Base-by-base conservation (phyloP, 1,140 invertebrate species). In the Lutraria rhynchaena region DNA sequence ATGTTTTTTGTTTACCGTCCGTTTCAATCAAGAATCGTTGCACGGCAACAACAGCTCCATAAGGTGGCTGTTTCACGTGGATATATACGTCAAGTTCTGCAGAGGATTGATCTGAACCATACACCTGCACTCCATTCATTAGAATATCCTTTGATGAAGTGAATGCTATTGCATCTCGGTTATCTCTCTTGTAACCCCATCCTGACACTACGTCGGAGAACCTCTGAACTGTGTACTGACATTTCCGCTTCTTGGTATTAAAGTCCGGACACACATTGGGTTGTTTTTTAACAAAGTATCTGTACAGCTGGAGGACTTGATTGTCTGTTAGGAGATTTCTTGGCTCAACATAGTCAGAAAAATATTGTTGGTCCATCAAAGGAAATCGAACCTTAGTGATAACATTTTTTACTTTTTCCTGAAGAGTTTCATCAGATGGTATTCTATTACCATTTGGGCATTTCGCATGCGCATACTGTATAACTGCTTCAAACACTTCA, bases 341-440 rank as follows among this genome's bases (percentile, higher is more conserved):
- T 31, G 61, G 29, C 24, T 63, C 63, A 29, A 78, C 67, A 7
- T 49, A 19, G 13, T 46, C 65, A 2, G 55, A 58, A 51, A 85
- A 84, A 53, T 80, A 83, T n/a, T 69, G 44, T 24, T 24, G 33
- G 22, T 53, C 29, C 77, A 85, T 85, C 19, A 85, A 33, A 7
- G 85, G 85, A 76, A 87, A 85, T 27, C 85, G 60, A 1, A 87
- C 74, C 22, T 78, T 29, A 9, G 78, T 46, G 9, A 86, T 33
- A n/a, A 82, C 31, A 44, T 82, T 61, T 15, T 55, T 80, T 15
- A 85, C 15, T 15, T 71, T 41, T 11, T 58, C 44, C 19, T 69
- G 63, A 53, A 70, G 76, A 35, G 82, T 83, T n/a, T 58, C 46
- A 22, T 71, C 73, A 31, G 37, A 80, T 11, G 55, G n/a, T 22